phyloP scores from a whole-genome alignment of 2,113 vertebrate genomes.

The Lagopus muta region DNA sequence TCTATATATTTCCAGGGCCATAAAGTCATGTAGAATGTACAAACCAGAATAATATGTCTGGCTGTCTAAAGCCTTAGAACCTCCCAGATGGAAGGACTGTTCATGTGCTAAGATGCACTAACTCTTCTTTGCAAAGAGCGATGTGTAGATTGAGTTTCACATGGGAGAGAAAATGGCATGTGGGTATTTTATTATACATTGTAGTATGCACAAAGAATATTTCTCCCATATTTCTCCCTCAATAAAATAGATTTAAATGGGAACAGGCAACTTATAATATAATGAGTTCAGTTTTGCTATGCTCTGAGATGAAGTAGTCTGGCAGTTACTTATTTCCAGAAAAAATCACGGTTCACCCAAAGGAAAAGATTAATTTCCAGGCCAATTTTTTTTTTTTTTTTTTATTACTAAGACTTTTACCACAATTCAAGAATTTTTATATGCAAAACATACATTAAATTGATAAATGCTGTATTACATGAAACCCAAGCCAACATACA shows the following conservation, averaged over 20 bases:
- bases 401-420: not conserved
- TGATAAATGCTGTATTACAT: not conserved
- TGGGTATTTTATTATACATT: not conserved
- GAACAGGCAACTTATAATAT: not conserved
- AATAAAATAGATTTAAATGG: not conserved
- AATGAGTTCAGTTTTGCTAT: not conserved
- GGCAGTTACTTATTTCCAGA: not conserved
- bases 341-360: not conserved
- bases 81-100: not conserved
- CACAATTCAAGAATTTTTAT: not conserved
- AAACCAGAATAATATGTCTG: not conserved
- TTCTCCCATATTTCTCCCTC: not conserved
- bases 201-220: not conserved
- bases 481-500: not conserved
- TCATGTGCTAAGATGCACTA: not conserved
- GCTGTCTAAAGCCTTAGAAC: not conserved
- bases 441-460: not conserved
- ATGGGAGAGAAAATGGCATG: not conserved
- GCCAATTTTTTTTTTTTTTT: not conserved
- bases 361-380: not conserved
- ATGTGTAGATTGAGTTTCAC: not conserved
- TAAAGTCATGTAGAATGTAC: not conserved
- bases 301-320: not conserved
- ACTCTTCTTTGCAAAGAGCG: not conserved
- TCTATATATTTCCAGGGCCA: not conserved